Base-by-base conservation (phyloP, 2,888 invertebrate species). In the Flexamia atlantica region DNA sequence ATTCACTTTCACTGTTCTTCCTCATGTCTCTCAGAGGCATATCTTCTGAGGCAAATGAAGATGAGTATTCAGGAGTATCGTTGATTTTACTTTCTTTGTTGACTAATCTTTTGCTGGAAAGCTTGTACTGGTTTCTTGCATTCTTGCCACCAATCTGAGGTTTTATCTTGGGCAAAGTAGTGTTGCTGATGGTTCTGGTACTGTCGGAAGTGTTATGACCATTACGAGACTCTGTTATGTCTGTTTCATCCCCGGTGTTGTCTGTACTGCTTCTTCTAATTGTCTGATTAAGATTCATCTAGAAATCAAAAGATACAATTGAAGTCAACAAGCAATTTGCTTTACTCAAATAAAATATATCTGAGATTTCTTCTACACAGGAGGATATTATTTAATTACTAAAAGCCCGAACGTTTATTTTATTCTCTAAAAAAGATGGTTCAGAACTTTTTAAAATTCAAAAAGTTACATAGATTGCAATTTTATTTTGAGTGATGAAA, bases 141-240 rank as follows among this genome's bases (percentile, higher is more conserved):
- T 53, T 64, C 20, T 53, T 70, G 46, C 28, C 72, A 9, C 50
- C 42, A 0, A 82, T 72, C 30, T 82, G 82, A 25, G 68, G 82
- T 53, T 82, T 82, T 82, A 82, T 82, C 72, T 82, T 82, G 9
- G 82, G 82, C 20, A 82, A 23, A 5, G 50, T 70, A 14, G 53
- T 82, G 12, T 46, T 46, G 46, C 50, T 82, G 32, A 72, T 20
- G n/a, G 82, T 82, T 32, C 53, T 46, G 17, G 10, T 50, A 25
- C 82, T 82, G 4, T 82, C 82, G 17, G 82, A 53, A 32, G 82
- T 72, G 7, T 40, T 82, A 12, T 82, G 40, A 12, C 82, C 72
- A 30, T 82, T 82, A 10, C 53, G 70, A 32, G 70, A 72, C 46
- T 82, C 82, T 4, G 72, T n/a, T 0, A 72, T 32, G 23, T 82